Evolutionary conservation across 2,888 invertebrate genomes (phyloP), one percentile per base, ranked within the genome.

Genomic region (Dyspetes luteomarginatus): DNA sequence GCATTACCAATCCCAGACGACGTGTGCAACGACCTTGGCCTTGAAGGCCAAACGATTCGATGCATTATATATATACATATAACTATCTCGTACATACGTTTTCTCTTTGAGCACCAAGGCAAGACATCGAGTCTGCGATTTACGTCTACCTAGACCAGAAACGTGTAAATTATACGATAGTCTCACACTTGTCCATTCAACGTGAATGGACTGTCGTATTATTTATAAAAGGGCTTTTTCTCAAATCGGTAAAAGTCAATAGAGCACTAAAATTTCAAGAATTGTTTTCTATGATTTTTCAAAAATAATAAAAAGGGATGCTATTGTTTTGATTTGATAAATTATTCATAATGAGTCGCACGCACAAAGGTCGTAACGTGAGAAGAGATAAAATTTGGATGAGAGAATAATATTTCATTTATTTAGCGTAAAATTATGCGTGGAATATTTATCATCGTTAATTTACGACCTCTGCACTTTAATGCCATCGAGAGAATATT

Each of bases 1-100:
- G 45, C 58, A 72, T 28, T 65, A 62, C 26, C 68, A 45, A 45
- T 75, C 50, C 41, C 76, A 48, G 80, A 76, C 80, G 72, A 68
- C 64, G 72, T 77, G 76, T 77, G 81, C 77, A 73, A 73, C 77
- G 81, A 81, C 81, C 81, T 81, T 81, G 81, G 77, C 77, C 73
- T 73, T 77, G 68, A 81, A 72, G 67, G 76, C 52, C 80, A 22
- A 43, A 43, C 60, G 15, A 43, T 45, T 36, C 41, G 64, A 15
- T 24, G 28, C 58, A 60, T 22, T 50, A 72, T 50, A 50, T 60
- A 24, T 43, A 30, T 50, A 28, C 7, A 36, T 24, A 17, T 48
- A 48, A 48, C 48, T 9, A 15, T 36, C 36, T 45, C 9, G 22
- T 60, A 65, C 65, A 69, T 65, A 65, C 55, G 72, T 81, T 76